These are phyloP conservation scores for Zaprionus capensis DNA, from an alignment of 1,140 invertebrate genomes.

Conservation along the genomic window DNA sequence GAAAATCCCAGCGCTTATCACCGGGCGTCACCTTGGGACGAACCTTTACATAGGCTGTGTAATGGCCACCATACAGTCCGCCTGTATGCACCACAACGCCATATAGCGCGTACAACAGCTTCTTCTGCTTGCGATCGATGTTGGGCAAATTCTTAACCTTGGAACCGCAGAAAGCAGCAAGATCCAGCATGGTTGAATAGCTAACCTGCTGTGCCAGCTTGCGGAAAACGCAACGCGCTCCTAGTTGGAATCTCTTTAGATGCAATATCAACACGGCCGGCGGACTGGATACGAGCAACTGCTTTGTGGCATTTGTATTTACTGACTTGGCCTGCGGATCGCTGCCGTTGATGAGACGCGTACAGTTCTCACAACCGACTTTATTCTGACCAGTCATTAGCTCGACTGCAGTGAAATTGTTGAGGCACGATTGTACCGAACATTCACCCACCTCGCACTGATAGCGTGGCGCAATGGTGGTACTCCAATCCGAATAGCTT, in stretches of 20 bases:
- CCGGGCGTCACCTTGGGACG: conserved; percentile 85
- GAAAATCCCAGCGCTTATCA: conserved; percentile 89
- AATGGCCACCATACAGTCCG: conserved; percentile 95
- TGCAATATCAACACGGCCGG: conserved; percentile 97
- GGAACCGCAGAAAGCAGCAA: conserved; percentile 95
- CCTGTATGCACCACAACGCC: conserved; percentile 98
- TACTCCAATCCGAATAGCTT: conserved; percentile 84
- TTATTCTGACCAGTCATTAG: conserved; percentile 95
- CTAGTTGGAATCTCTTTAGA: conserved; percentile 94
- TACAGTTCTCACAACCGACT: conserved; percentile 96
- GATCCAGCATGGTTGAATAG: conserved; percentile 94
- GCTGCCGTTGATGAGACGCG: conserved; percentile 87
- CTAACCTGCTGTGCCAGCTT: conserved; percentile 95
- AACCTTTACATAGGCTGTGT: conserved; percentile 97
- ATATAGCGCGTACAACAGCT: conserved; percentile 95
- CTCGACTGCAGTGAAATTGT: conserved; percentile 95
- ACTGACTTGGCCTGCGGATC: conserved; percentile 89
- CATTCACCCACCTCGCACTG: conserved; percentile 91
- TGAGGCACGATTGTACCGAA: conserved; percentile 94
- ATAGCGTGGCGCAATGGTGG: conserved; percentile 87
- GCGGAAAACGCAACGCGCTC: conserved; percentile 86
- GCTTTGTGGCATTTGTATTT: conserved; percentile 95
- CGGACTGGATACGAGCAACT: conserved; percentile 94
- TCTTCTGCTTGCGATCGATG: conserved; percentile 87
- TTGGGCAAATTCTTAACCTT: conserved; percentile 89